These are phyloP conservation scores for Crax fasciolata DNA, from an alignment of 2,797 vertebrate genomes.

Conservation along the genomic window DNA sequence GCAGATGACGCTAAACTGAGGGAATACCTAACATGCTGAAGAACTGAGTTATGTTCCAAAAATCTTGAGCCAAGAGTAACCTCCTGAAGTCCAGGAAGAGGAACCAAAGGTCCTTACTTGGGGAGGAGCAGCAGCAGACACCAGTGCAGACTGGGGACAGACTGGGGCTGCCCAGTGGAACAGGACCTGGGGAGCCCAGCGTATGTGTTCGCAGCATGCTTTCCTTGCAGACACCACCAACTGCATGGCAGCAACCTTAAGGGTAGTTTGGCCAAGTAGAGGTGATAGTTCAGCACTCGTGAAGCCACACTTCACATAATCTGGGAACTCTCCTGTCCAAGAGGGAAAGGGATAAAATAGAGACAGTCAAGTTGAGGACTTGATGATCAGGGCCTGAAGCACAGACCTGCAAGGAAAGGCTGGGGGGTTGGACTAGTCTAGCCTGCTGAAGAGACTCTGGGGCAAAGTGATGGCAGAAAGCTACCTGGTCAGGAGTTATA, in stretches of 20 bases:
- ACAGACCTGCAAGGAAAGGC: neutral
- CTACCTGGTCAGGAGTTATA: neutral
- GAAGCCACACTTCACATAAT: neutral
- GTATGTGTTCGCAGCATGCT: neutral
- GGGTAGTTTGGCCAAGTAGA: neutral
- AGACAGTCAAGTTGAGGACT: neutral
- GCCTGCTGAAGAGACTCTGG: neutral
- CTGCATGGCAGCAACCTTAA: accelerated
- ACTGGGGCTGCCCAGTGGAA: neutral
- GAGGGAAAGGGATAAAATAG: neutral
- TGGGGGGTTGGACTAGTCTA: neutral
- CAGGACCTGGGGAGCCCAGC: neutral
- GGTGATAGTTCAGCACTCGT: neutral
- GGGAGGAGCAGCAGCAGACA: neutral
- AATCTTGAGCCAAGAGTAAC: neutral
- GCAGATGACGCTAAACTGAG: neutral
- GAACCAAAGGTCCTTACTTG: neutral
- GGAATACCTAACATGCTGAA: neutral
- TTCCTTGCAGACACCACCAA: neutral
- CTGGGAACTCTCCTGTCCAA: accelerated
- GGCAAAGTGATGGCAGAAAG: neutral
- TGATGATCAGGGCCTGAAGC: neutral
- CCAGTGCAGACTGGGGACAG: neutral
- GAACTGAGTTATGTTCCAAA: neutral
- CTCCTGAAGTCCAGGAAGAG: neutral